These are phyloP conservation scores for Sinelater perroti DNA, from an alignment of 2,888 invertebrate genomes.

Conservation along the genomic window DNA sequence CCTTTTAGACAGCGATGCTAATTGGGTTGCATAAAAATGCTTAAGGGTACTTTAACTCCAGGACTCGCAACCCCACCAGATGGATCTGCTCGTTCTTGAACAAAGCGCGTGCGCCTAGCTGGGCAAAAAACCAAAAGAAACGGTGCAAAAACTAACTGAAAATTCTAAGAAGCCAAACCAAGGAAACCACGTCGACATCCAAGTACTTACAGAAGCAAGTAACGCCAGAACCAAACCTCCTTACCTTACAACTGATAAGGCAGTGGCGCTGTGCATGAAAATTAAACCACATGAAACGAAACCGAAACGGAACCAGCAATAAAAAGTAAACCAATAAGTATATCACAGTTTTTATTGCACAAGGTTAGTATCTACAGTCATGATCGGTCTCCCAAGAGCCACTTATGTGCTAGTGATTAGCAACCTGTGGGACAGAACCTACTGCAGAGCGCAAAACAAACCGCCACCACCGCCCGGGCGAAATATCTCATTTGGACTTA, in stretches of 20 bases:
- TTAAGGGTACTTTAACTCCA: too few species aligned
- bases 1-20: too few species aligned
- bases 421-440: slow-evolving; percentile 23
- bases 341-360: slow-evolving; percentile 58
- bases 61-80: too few species aligned
- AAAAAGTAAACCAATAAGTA: slow-evolving; percentile 35
- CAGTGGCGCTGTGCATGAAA: slow-evolving; percentile 17
- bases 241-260: slow-evolving; percentile 34
- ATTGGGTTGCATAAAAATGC: too few species aligned
- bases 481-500: slow-evolving; percentile 65
- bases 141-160: slow-evolving; percentile 25
- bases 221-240: slow-evolving; percentile 30
- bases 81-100: too few species aligned
- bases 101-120: too few species aligned
- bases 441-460: slow-evolving; percentile 25
- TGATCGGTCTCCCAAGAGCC: slow-evolving; percentile 28
- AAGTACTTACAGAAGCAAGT: slow-evolving; percentile 28
- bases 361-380: slow-evolving; percentile 37
- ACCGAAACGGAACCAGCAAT: slow-evolving; percentile 33
- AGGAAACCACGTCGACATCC: slow-evolving; percentile 23
- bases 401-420: slow-evolving; percentile 25
- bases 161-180: slow-evolving; percentile 23
- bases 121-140: too few species aligned
- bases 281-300: too few species aligned
- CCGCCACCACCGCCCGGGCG: slow-evolving; percentile 14